These are phyloP conservation scores for Capricornis sumatraensis DNA, from an alignment of 2,113 vertebrate genomes.

Conservation along the genomic window DNA sequence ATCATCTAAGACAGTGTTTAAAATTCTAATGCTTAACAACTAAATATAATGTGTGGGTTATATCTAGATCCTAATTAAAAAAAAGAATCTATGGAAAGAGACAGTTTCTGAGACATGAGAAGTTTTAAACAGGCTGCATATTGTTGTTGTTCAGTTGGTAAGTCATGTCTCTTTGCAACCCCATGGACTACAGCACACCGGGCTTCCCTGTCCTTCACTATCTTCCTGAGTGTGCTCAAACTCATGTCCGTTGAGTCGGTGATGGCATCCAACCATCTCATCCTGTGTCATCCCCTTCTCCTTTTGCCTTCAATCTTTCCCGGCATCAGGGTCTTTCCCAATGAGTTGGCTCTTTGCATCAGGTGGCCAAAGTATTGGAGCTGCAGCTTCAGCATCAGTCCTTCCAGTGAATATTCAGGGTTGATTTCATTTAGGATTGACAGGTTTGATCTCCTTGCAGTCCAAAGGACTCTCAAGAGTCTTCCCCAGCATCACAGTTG, in stretches of 20 bases:
- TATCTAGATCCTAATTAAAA: background rate
- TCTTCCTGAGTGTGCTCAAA: background rate
- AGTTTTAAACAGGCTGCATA: background rate
- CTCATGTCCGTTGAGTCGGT: background rate
- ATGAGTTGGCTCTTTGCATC: background rate
- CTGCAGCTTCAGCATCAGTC: background rate
- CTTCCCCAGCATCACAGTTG: background rate
- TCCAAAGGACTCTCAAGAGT: background rate
- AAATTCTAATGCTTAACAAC: constrained; percentile 44
- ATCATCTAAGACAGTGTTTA: background rate
- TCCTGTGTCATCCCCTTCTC: background rate
- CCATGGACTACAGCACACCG: background rate
- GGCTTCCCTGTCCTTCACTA: background rate
- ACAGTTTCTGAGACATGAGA: background rate
- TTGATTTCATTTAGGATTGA: background rate
- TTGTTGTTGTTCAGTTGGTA: background rate
- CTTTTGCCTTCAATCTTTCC: background rate
- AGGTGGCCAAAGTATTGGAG: background rate
- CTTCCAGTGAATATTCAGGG: background rate
- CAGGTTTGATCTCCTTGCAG: background rate
- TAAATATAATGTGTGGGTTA: background rate
- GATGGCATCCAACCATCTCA: background rate
- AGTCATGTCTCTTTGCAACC: background rate
- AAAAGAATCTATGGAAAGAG: background rate
- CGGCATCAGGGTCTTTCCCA: background rate